A percentile compares a stretch with the other conserved stretches of the same genome.
phyloP scores from a whole-genome alignment of 2,797 vertebrate genomes.

The Chiroxiphia lanceolata region DNA sequence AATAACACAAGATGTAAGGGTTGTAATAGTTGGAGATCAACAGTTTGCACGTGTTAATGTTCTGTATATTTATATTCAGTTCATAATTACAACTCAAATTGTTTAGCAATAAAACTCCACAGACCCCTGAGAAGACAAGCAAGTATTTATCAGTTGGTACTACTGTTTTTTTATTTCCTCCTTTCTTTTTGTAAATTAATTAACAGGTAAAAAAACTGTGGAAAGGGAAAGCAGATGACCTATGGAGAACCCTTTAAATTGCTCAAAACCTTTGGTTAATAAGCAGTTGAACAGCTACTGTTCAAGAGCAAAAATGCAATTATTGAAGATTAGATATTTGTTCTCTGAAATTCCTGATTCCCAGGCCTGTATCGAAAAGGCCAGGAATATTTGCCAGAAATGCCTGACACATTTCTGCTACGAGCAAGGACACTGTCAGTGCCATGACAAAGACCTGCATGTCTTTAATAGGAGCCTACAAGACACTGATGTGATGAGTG shows the following conservation, averaged over 20 bases:
- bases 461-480: neutral
- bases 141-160: neutral
- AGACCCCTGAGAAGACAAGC: neutral
- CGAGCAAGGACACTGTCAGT: neutral
- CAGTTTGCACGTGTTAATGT: neutral
- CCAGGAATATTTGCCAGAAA: neutral
- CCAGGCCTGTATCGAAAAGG: neutral
- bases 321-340: neutral
- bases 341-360: neutral
- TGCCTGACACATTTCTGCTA: neutral
- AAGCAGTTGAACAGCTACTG: neutral
- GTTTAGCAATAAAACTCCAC: neutral
- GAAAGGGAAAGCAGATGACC: neutral
- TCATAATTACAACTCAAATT: neutral
- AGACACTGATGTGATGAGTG: neutral
- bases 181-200: neutral
- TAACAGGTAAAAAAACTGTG: neutral
- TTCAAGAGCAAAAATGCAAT: neutral
- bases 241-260: neutral
- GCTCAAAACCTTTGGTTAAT: neutral
- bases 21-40: neutral
- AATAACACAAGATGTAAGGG: neutral
- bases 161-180: neutral
- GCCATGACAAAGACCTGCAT: neutral
- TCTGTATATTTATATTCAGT: neutral